Evolutionary conservation across 2,888 invertebrate genomes (phyloP), one percentile per base, ranked within the genome.

Genomic region (Pachliopta kotzebuea): DNA sequence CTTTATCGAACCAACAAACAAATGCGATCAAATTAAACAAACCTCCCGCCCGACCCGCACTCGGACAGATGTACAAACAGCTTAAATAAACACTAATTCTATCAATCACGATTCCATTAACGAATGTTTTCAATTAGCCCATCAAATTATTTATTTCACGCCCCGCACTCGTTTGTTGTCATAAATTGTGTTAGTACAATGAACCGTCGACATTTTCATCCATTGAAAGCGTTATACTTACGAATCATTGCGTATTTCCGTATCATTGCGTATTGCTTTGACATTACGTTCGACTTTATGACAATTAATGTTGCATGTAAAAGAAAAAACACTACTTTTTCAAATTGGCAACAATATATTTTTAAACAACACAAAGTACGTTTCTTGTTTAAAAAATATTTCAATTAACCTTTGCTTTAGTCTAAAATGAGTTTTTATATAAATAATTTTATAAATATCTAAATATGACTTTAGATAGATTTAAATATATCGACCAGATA

Each of bases 31-130:
- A 80, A 77, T 79, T 75, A 77, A 78, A 76, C 76, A 75, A 37
- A 2, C 20, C 18, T 66, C 72, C 64, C 57, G 67, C 72, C 62
- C 62, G 69, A 53, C 62, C 67, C 69, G 58, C 69, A 68, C 72
- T 71, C 76, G 31, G 31, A 77, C 86, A 86, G 85, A 85, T 86
- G 86, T 84, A 73, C 85, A 86, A 85, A 85, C 77, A 84, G 71
- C 70, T 74, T 73, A 69, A 73, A 72, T 71, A 69, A 74, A 76
- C 72, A 73, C 67, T 73, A 76, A 76, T 75, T 77, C 76, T 72
- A 84, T 80, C 80, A 79, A 81, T 82, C 79, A 81, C 73, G 67
- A 71, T 70, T 71, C 73, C 76, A 76, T 78, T 74, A 74, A 69
- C 66, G 68, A 63, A 76, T 74, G 75, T 71, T 78, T 78, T 76